Evolutionary conservation across 2,888 invertebrate genomes (phyloP).

Genomic region (Dichetophora obliterata): DNA sequence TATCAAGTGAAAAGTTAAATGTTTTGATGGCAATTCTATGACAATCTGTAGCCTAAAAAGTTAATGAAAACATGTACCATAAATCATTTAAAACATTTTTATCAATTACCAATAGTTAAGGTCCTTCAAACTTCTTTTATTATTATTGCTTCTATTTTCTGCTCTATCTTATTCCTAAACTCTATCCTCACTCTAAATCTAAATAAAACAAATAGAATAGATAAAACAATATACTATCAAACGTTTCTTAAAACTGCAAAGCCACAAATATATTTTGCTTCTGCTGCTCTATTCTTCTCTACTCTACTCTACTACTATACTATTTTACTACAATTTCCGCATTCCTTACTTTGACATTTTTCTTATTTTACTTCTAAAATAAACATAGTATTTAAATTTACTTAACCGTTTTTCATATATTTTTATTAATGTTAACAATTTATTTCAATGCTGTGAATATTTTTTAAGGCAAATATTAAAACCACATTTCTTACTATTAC

Average conservation of each 20-base stretch:
- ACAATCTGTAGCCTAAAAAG: slow-evolving; percentile 29
- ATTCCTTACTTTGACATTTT: slow-evolving; percentile 34
- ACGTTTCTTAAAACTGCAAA: not conserved
- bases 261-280: not conserved
- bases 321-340: slow-evolving; percentile 19
- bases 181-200: not conserved
- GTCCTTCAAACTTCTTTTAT: not conserved
- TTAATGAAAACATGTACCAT: not conserved
- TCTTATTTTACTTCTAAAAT: not conserved
- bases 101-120: slow-evolving; percentile 2
- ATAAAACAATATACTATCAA: not conserved
- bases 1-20: slow-evolving; percentile 22
- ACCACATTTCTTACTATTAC: not conserved
- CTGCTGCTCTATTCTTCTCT: not conserved
- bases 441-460: slow-evolving; percentile 45
- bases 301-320: not conserved
- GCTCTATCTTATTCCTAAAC: not conserved
- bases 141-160: not conserved
- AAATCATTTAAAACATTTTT: not conserved
- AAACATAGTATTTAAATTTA: not conserved
- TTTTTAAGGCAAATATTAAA: slow-evolving; percentile 34
- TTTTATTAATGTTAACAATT: slow-evolving; percentile 3
- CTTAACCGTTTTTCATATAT: not conserved
- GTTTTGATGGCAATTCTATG: slow-evolving; percentile 35
- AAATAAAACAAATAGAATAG: not conserved